Evolutionary conservation across 2,888 invertebrate genomes (phyloP), one percentile per base, ranked within the genome.

Genomic region (Sesia apiformis): DNA sequence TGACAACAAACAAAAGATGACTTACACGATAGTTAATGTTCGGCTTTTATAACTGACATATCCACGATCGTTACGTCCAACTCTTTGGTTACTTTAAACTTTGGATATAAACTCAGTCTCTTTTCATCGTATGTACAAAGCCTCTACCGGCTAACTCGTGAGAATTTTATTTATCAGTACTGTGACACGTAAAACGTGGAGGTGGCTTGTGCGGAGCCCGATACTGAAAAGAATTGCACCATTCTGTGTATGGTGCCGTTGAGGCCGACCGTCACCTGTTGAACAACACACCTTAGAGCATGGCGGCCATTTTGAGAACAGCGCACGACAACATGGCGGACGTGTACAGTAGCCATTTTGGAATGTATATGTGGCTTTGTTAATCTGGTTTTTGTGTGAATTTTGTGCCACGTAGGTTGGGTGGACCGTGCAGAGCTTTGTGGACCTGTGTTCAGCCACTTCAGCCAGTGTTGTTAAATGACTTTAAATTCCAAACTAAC

Each of bases 111-210:
- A 75, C 72, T 85, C 87, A 86, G 87, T 88, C 86, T 86, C 78
- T 81, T 40, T 81, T 85, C 83, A 78, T 79, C 78, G 61, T 75
- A 88, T 89, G 73, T 88, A 88, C 89, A 89, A 78, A 69, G 79
- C 79, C 81, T 70, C 67, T 75, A 75, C 62, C 60, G 73, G 76
- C 74, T 69, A 69, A 69, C 69, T 23, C 23, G 23, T 23, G 23
- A 23, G 23, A 23, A 72, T 71, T 49, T 5, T 49, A 72, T 72
- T 65, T 74, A 74, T 90, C 87, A 91, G 81, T 90, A 91, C 78
- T 91, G 90, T 76, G 91, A 91, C 78, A 91, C 91, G 85, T 91
- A 91, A 91, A 91, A 91, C 81, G 91, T 91, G 76, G 91, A 91
- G 61, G 90, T 90, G 88, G 91, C 91, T 82, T 91, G 90, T 76